Evolutionary conservation across 2,113 vertebrate genomes (phyloP), one percentile per base, ranked within the genome.

Genomic region (Oreochromis tanganicae): DNA sequence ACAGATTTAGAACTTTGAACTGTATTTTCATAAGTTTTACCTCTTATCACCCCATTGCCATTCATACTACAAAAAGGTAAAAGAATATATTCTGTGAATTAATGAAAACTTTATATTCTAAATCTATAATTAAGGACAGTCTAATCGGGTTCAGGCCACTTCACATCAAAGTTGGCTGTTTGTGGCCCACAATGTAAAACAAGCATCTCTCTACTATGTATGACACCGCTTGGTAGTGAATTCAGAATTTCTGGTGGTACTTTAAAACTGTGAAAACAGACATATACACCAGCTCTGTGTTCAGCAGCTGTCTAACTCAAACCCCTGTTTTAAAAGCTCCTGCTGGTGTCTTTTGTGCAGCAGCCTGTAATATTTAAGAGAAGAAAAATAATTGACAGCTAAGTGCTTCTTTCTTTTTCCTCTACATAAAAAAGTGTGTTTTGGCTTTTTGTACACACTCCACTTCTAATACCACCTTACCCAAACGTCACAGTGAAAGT

Each of bases 281-380:
- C 75, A 38, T 17, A 27, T 3, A 81, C 54, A 52, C 71, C 12
- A 80, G 54, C 61, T 75, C 61, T 84, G 61, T 13, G 50, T 32
- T 78, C 54, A 19, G 34, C 79, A 55, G 68, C 85, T 68, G 79
- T 21, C 63, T 63, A 50, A 85, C 78, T 38, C 79, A 78, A 83
- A 46, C 21, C 61, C 68, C 50, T 38, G 8, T 79, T 87, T 86
- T 84, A 73, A 75, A 90, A 86, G 57, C 85, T 66, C 43, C 75
- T 66, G 80, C 66, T 71, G 50, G 27, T 87, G 41, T 84, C 83
- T 86, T 90, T 85, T 92, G 80, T 87, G 41, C 61, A 59, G 24
- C 46, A 84, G 57, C 68, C 80, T 81, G 83, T 85, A 61, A 87
- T 63, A 85, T 87, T 85, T 46, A 81, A 84, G 36, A 78, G 24